Base-by-base conservation (phyloP, 1,140 invertebrate species). In the Lepidostoma basale region DNA sequence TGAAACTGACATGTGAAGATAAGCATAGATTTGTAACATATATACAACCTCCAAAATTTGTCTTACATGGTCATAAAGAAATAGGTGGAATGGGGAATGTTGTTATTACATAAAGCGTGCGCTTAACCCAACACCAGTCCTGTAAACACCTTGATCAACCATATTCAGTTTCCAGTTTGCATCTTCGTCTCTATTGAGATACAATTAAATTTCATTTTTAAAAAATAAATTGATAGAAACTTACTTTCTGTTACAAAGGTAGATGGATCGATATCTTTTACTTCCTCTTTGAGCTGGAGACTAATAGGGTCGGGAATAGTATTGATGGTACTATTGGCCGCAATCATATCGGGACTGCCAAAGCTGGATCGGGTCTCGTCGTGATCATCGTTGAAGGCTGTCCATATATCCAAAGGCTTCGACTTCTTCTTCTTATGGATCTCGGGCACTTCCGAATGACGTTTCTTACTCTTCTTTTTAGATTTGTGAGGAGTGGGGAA, bases 281-380 rank as follows among this genome's bases (percentile, higher is more conserved):
- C 20, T n/a, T 40, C 56, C 18, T 12, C 1, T 2, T 10, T 12
- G 6, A 36, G 56, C 5, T 12, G 5, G 30, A 33, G 9, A 42
- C n/a, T 6, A 1, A 33, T 16, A 26, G 3, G 12, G 59, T 12
- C 25, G n/a, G 6, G n/a, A 25, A n/a, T 39, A 26, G 25, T 14
- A 22, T 23, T 25, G n/a, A 30, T 14, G 1, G 22, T 0, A 28
- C 33, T 8, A 2, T 60, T 10, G 14, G 36, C 59, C 28, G n/a
- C 36, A 26, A 40, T 10, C 33, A 42, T 25, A 30, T 73, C 72
- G 3, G 58, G 20, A 10, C 39, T 45, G 0, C 66, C 72, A 33
- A 73, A 70, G 23, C 68, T 73, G 23, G 72, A 70, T 59, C 68
- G 59, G 3, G 68, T 68, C 33, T 73, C 72, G 20, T 73, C 72